These are phyloP conservation scores for Sakesphorus luctuosus DNA, from an alignment of 2,113 vertebrate genomes.

Conservation along the genomic window DNA sequence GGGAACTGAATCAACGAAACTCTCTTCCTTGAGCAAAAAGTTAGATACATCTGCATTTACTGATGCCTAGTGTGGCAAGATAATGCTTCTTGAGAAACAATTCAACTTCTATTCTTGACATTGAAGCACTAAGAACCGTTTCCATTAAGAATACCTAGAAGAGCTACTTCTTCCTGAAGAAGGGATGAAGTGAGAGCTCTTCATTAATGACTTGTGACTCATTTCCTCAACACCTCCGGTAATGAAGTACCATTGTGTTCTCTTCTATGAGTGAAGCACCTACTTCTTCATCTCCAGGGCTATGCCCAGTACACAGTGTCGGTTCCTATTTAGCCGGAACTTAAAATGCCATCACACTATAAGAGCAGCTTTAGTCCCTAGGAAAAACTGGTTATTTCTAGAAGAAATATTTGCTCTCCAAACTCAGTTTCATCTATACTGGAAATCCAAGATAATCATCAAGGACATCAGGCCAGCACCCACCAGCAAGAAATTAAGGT, in stretches of 20 bases:
- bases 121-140: not conserved
- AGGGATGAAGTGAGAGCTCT: constrained; percentile 19
- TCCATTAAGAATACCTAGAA: not conserved
- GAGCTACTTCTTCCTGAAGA: not conserved
- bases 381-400: not conserved
- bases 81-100: not conserved
- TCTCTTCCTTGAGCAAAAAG: not conserved
- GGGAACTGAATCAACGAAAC: not conserved
- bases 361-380: not conserved
- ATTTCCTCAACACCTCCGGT: not conserved
- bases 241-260: not conserved
- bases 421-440: not conserved
- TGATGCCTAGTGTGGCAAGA: not conserved
- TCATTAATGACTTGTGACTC: not conserved
- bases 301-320: rapidly evolving
- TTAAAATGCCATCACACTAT: not conserved
- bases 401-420: not conserved
- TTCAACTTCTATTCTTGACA: not conserved
- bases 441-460: not conserved
- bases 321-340: not conserved
- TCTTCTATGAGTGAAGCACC: not conserved
- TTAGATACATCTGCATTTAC: not conserved
- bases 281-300: not conserved
- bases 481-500: not conserved
- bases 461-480: not conserved